Evolutionary conservation across 2,797 vertebrate species (phyloP).

Genomic region (Spatula versicolor): DNA sequence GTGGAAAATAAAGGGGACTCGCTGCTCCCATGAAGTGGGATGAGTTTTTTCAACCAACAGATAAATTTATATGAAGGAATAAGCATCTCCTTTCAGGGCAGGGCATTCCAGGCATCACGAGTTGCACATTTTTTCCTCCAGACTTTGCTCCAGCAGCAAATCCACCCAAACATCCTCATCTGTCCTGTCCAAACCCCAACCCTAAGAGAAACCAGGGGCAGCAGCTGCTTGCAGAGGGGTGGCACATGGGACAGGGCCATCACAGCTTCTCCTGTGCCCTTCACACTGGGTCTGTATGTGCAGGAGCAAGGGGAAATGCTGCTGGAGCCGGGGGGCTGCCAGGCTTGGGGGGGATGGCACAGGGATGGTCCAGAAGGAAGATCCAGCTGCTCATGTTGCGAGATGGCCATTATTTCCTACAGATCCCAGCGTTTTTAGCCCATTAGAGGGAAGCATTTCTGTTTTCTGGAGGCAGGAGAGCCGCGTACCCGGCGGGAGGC

Average conservation of each 20-base stretch:
- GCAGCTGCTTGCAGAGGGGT: not conserved
- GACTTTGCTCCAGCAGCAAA: not conserved
- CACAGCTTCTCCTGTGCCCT: not conserved
- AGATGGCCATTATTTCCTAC: not conserved
- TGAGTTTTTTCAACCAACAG: not conserved
- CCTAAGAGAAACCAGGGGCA: not conserved
- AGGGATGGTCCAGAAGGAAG: too few species aligned
- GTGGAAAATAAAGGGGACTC: not conserved
- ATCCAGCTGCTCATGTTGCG: not conserved
- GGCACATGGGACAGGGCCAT: accelerated
- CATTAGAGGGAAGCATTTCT: not conserved
- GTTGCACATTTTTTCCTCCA: not conserved
- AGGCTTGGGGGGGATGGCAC: not conserved
- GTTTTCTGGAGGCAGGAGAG: not conserved
- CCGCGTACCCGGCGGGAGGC: not conserved
- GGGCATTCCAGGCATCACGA: not conserved
- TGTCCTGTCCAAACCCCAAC: not conserved
- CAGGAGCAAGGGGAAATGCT: not conserved
- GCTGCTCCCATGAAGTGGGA: not conserved
- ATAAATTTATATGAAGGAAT: not conserved
- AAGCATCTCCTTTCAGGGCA: not conserved
- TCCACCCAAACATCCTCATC: not conserved
- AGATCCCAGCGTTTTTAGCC: not conserved
- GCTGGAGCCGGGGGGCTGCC: too few species aligned
- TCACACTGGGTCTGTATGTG: too few species aligned